Percentiles rank a stretch among this genome's conserved stretches.
phyloP scores from a whole-genome alignment of 1,140 invertebrate species.

The Diorhabda sublineata region DNA sequence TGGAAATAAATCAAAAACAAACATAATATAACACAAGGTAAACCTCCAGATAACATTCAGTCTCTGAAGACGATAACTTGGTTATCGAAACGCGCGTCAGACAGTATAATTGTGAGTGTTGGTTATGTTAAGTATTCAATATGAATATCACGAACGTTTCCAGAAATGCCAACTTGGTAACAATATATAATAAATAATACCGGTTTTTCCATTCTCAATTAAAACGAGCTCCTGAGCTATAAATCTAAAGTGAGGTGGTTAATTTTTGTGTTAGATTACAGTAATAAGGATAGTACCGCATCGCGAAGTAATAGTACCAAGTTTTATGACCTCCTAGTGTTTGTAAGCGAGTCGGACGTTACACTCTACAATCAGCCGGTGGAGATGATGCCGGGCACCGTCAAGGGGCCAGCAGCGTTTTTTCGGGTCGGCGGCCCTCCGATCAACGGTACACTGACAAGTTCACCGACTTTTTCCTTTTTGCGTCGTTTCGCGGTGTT shows the following conservation, averaged over 20 bases:
- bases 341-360: neutral
- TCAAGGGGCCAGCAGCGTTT: neutral
- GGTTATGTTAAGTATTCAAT: no score
- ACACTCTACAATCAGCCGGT: neutral
- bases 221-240: no score
- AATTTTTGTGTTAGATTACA: no score
- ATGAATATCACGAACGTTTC: neutral
- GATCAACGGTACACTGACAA: conserved; percentile 1
- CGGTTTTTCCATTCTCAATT: no score
- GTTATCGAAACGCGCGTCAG: no score
- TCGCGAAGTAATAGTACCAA: neutral
- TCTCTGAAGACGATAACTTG: no score
- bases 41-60: neutral
- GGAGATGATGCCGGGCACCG: neutral
- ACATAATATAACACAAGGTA: neutral
- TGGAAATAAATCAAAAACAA: no score
- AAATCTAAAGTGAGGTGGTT: no score
- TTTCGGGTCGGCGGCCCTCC: neutral
- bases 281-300: neutral
- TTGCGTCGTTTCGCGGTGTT: neutral
- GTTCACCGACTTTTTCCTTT: conserved; percentile 1
- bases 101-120: no score
- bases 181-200: no score
- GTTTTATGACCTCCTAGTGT: neutral
- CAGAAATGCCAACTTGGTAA: neutral